Evolutionary conservation across 2,888 invertebrate species (phyloP).

Genomic region (Shargacucullia verbasci): DNA sequence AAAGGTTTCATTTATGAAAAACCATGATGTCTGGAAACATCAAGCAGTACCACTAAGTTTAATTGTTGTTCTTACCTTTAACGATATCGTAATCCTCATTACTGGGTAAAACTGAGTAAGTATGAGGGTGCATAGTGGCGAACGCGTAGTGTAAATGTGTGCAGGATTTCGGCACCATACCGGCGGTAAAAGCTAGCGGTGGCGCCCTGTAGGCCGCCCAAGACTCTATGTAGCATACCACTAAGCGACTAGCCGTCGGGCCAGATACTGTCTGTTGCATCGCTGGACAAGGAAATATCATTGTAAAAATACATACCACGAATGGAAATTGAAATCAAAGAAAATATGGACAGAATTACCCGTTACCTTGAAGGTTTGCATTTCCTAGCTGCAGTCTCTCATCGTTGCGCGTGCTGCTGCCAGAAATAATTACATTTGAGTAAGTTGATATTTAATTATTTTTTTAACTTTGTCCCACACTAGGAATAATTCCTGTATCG

Average conservation of each 20-base stretch:
- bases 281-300: conserved; percentile 59
- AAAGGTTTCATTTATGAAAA: too few relatives aligned
- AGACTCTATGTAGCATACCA: conserved; percentile 92
- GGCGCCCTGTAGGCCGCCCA: conserved; percentile 91
- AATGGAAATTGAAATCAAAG: conserved; percentile 10
- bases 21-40: too few relatives aligned
- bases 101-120: conserved; percentile 89
- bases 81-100: conserved; percentile 92
- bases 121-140: conserved; percentile 91
- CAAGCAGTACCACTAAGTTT: too few relatives aligned
- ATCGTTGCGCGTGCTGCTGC: conserved; percentile 72
- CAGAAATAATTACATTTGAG: conserved; percentile 40
- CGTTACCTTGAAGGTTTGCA: conserved; percentile 82
- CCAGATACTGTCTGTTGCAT: conserved; percentile 79
- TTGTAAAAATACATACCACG: not conserved
- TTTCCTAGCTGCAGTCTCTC: conserved; percentile 82
- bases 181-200: conserved; percentile 91
- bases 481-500: too few relatives aligned
- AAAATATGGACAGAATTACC: conserved; percentile 15
- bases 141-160: conserved; percentile 93
- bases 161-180: conserved; percentile 91
- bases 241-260: conserved; percentile 71
- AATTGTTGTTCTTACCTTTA: conserved; percentile 86
- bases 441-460: conserved; percentile 7
- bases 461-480: too few relatives aligned